These are phyloP conservation scores for Agrypnus murinus DNA, from an alignment of 2,888 invertebrate genomes.

Conservation along the genomic window DNA sequence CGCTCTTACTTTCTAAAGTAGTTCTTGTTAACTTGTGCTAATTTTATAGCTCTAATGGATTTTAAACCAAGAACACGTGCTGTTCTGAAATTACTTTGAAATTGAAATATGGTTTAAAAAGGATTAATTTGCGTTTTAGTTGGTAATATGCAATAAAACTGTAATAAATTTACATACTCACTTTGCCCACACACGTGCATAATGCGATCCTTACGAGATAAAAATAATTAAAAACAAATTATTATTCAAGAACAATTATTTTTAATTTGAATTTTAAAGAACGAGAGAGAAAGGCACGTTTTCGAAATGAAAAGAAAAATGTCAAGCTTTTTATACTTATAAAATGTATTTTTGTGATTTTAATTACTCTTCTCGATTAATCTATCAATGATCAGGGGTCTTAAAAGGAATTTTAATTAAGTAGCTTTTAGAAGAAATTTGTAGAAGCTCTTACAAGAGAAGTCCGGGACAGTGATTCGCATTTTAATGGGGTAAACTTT, in stretches of 20 bases:
- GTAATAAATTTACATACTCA: constrained; percentile 24
- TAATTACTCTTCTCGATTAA: constrained; percentile 23
- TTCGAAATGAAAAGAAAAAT: background rate
- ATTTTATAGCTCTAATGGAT: constrained; percentile 1
- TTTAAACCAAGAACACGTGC: background rate
- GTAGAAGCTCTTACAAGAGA: constrained; percentile 12
- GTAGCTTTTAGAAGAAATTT: constrained; percentile 5
- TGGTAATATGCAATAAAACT: constrained; percentile 25
- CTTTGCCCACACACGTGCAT: constrained; percentile 4
- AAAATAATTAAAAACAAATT: background rate
- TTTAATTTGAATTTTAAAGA: background rate
- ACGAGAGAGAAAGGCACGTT: background rate
- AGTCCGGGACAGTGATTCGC: background rate
- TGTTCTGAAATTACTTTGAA: background rate
- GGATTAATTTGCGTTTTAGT: constrained; percentile 6
- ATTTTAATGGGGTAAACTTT: constrained; percentile 15
- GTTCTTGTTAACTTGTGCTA: constrained; percentile 3
- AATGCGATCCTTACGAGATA: background rate
- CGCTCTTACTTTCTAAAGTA: too few relatives aligned
- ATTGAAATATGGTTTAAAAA: constrained; percentile 13
- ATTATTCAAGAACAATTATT: background rate
- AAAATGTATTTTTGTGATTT: constrained; percentile 15
- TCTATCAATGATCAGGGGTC: constrained; percentile 11
- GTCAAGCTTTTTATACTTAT: background rate
- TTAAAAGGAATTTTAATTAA: constrained; percentile 29